Conservation (phyloP, 2,797 vertebrate genomes). For the Enteromius unitaeniatus region DNA sequence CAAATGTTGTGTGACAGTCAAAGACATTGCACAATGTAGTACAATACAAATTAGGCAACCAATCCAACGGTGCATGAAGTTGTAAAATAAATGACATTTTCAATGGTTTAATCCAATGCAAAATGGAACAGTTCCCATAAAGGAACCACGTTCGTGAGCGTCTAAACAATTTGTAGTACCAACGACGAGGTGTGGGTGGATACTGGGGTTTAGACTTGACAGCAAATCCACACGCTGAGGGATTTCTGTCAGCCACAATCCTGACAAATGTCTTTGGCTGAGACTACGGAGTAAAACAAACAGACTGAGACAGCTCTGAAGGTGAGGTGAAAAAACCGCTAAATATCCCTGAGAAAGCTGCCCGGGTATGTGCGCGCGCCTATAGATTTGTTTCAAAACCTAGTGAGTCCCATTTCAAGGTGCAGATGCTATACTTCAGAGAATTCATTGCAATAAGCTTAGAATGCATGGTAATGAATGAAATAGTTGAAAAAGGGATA, state of each 20-base stretch:
- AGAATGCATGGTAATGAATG: neutral
- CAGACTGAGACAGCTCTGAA: constrained; percentile 70
- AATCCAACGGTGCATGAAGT: neutral
- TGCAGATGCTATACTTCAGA: neutral
- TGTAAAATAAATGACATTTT: neutral
- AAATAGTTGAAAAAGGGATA: neutral
- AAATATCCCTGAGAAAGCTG: constrained; percentile 6
- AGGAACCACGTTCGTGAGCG: neutral
- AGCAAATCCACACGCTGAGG: constrained; percentile 64
- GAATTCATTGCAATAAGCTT: neutral
- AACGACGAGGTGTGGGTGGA: constrained; percentile 53
- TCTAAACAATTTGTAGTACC: constrained; percentile 19
- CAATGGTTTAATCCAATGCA: neutral
- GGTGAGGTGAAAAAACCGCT: constrained; percentile 60
- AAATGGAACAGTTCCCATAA: neutral
- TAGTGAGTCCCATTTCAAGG: neutral
- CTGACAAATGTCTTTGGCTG: constrained; percentile 75
- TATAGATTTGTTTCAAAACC: neutral
- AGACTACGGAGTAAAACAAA: constrained; percentile 67
- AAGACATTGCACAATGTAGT: neutral
- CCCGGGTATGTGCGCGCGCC: neutral
- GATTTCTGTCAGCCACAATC: constrained; percentile 70
- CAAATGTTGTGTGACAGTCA: neutral
- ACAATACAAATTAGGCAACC: neutral
- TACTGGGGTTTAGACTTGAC: constrained; percentile 67